Conservation (phyloP, 2,888 invertebrate genomes). For the Eretmocerus hayati region DNA sequence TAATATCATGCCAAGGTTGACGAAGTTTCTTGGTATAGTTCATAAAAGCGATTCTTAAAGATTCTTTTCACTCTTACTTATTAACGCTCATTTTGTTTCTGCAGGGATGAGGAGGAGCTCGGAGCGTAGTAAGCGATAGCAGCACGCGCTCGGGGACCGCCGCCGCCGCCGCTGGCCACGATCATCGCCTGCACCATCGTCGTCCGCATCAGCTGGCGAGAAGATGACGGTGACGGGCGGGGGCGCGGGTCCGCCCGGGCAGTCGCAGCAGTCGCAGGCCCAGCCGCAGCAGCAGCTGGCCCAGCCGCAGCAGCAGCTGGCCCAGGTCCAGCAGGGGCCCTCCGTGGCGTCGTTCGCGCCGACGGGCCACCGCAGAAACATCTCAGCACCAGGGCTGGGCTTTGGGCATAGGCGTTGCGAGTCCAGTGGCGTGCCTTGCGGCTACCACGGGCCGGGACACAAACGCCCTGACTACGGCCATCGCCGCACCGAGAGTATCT, state of each 20-base stretch:
- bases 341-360: slow-evolving; percentile 15
- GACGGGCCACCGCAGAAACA: slow-evolving; percentile 42
- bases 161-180: not conserved
- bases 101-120: not conserved
- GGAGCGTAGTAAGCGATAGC: not conserved
- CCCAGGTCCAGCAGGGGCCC: not conserved
- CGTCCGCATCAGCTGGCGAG: too few species aligned
- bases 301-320: not conserved
- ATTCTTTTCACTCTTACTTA: too few species aligned
- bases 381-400: slow-evolving; percentile 34
- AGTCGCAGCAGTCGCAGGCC: not conserved
- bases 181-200: too few species aligned
- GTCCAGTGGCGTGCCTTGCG: slow-evolving; percentile 34
- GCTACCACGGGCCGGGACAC: slow-evolving; percentile 38
- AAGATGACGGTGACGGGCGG: slow-evolving; percentile 4
- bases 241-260: not conserved
- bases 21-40: too few species aligned
- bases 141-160: not conserved
- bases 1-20: too few species aligned
- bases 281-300: not conserved
- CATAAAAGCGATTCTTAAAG: too few species aligned
- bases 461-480: slow-evolving; percentile 43
- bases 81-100: too few species aligned
- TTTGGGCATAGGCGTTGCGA: slow-evolving; percentile 40
- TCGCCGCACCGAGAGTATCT: slow-evolving; percentile 43